Base-by-base conservation (phyloP, 2,797 vertebrate genomes). In the Fundulus diaphanus region DNA sequence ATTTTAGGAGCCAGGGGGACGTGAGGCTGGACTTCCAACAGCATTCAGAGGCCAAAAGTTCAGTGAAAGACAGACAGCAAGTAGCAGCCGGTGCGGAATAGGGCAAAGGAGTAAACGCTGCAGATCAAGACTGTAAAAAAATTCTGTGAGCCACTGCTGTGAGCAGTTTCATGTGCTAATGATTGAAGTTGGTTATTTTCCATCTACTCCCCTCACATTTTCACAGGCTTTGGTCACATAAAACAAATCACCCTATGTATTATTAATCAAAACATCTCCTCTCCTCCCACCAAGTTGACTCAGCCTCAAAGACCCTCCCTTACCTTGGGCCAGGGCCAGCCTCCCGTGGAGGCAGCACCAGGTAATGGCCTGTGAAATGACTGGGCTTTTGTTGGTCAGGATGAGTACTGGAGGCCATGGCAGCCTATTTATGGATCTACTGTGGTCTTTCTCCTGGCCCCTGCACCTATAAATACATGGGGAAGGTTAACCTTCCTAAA, bases 321-420 rank as follows among this genome's bases (percentile, higher is more conserved):
- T 31, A 78, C 77, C 68, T 68, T 15, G 9, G 66, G 77, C 49
- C 76, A 31, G 29, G 77, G 68, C 86, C 81, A 68, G 83, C 85
- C 78, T 85, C 83, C 83, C 85, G 70, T 67, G 63, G 29, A 88
- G 83, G 86, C 87, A 82, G 81, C 90, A 89, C 90, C 90, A 85
- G 89, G 90, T 93, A 93, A 93, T 93, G 92, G 91, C 85, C 90
- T 92, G 91, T 93, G 93, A 92, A 94, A 95, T 95, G 93, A 94
- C 92, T 92, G 89, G 88, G 85, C 91, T 91, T 93, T 94, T 93
- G 94, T 94, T 92, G 87, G 92, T 88, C 20, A 78, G 85, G 89
- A 89, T 85, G 81, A 88, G 88, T 16, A 73, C 79, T 84, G 80
- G 86, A 91, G 90, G 90, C 90, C 86, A 83, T 70, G 79, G 73